Conservation (phyloP, 2,888 invertebrate species). For the Sarcophaga rosellei region DNA sequence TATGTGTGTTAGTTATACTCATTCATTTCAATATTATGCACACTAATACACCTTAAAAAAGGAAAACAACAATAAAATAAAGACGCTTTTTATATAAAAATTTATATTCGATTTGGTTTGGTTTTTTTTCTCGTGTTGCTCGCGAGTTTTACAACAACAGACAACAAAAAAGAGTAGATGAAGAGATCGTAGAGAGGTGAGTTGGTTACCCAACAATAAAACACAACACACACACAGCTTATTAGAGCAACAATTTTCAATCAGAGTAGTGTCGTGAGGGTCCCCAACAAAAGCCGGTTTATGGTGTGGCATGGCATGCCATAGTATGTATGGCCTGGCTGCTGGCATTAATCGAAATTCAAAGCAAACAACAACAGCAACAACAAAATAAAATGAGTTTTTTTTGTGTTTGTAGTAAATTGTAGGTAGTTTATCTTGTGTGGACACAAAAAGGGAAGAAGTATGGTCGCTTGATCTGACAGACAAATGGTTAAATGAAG, state of each 20-base stretch:
- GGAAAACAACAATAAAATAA: too few relatives aligned
- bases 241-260: conserved; percentile 5
- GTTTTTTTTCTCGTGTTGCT: too few relatives aligned
- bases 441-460: conserved; percentile 20
- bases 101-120: too few relatives aligned
- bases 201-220: conserved; percentile 1
- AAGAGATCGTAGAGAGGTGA: conserved; percentile 42
- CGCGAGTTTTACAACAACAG: background rate
- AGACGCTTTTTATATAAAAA: too few relatives aligned
- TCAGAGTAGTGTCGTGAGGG: conserved; percentile 61
- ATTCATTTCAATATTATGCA: too few relatives aligned
- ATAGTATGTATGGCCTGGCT: background rate
- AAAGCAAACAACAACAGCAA: conserved; percentile 56
- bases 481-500: conserved; percentile 8
- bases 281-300: conserved; percentile 72
- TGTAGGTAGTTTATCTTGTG: conserved; percentile 59
- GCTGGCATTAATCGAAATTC: conserved; percentile 70
- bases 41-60: too few relatives aligned
- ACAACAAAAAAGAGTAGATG: conserved; percentile 31
- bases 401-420: background rate
- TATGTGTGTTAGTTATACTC: too few relatives aligned
- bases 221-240: background rate
- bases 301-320: conserved; percentile 71
- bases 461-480: conserved; percentile 4
- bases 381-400: conserved; percentile 26